Evolutionary conservation across 2,797 vertebrate species (phyloP), one percentile per base, ranked within the genome.

Genomic region (Propithecus deckenii): DNA sequence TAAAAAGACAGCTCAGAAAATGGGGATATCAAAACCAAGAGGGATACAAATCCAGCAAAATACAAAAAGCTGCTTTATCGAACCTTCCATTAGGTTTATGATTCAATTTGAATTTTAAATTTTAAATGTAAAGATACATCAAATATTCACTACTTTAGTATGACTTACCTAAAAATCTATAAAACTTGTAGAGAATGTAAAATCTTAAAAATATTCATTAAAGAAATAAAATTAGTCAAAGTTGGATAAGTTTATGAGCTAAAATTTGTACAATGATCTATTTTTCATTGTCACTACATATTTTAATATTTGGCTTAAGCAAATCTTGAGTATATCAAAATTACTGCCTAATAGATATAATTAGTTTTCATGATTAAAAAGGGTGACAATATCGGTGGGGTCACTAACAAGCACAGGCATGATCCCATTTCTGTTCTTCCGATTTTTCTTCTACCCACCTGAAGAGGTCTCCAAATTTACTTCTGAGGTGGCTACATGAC

Each of bases 401-500:
- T 41, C 41, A n/a, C 23, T 25, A 17, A 38, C 43, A 76, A 52
- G 87, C 25, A 32, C 0, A 78, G 23, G 17, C 28, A 30, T 13
- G 4, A 35, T 35, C 18, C 32, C 46, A 6, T 43, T 32, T 32
- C n/a, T 52, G 8, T 9, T 14, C 23, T 72, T 83, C 38, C 18
- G 25, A 46, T 79, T 95, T 80, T 84, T 57, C 69, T 88, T 10
- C 2, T 79, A 98, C 98, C 15, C 98, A 99, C 99, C 98, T 98
- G 98, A 98, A 98, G 86, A 98, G 98, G 96, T 98, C 98, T 97
- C 99, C 98, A 94, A 97, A 98, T 95, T 97, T 98, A 97, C 98
- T 99, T 74, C 99, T 97, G 94, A 98, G 98, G 96, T 98, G 98
- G 55, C 99, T 99, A 50, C 99, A 99, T 38, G 98, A 99, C 67